Conservation (phyloP, 2,797 vertebrate species). For the Sebastes nivosus region DNA sequence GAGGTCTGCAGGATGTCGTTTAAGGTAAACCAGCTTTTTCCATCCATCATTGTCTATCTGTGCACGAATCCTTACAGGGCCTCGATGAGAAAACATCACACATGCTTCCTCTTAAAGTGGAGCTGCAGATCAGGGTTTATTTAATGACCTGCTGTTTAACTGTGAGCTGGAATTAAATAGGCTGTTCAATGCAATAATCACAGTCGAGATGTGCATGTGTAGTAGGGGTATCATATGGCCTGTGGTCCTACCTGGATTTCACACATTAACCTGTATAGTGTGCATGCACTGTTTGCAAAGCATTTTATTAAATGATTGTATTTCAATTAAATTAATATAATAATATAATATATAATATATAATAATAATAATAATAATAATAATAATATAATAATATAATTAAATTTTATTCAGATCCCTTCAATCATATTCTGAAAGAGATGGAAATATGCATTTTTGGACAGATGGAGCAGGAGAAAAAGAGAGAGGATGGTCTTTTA, state of each 20-base stretch:
- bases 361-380: too few relatives aligned
- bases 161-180: conserved; percentile 8
- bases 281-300: too few relatives aligned
- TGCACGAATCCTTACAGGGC: conserved; percentile 6
- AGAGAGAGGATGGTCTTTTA: too few relatives aligned
- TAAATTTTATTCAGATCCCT: not conserved
- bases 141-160: conserved; percentile 2
- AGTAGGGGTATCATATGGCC: not conserved
- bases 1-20: conserved; percentile 89
- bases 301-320: too few relatives aligned
- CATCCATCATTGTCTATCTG: conserved; percentile 7
- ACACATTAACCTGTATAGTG: not conserved
- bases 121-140: conserved; percentile 1
- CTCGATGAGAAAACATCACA: not conserved
- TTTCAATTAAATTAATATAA: too few relatives aligned
- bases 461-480: too few relatives aligned
- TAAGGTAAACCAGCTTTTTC: conserved; percentile 86
- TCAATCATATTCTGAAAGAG: not conserved
- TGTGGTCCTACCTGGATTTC: not conserved
- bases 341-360: too few relatives aligned
- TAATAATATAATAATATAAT: too few relatives aligned
- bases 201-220: not conserved
- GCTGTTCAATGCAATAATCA: rapidly evolving
- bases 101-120: conserved; percentile 5
- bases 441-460: not conserved